Evolutionary conservation across 2,888 invertebrate species (phyloP).

Genomic region (Altica lythri): DNA sequence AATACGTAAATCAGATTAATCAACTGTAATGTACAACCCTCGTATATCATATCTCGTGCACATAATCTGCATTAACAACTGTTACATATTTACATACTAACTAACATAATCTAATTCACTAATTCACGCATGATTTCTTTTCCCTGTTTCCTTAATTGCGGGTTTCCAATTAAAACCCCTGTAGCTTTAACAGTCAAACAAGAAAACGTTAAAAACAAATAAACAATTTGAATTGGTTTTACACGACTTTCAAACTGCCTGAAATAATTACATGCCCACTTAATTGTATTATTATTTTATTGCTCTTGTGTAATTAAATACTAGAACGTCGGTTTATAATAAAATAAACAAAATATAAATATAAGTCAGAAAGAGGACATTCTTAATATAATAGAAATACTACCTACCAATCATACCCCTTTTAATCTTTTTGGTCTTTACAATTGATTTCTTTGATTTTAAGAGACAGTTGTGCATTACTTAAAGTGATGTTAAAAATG

Average conservation of each 20-base stretch:
- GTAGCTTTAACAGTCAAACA: slow-evolving; percentile 18
- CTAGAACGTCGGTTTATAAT: no score
- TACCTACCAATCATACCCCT: no score
- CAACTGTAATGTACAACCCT: slow-evolving; percentile 7
- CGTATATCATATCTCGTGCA: slow-evolving; percentile 7
- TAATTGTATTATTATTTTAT: no score
- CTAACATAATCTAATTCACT: slow-evolving; percentile 14
- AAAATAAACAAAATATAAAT: no score
- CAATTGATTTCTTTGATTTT: no score
- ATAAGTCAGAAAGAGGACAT: no score
- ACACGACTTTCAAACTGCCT: background rate
- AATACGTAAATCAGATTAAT: no score
- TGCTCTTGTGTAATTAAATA: no score
- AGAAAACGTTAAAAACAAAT: slow-evolving; percentile 1
- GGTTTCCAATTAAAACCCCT: slow-evolving; percentile 19
- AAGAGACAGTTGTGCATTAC: no score
- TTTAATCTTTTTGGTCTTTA: no score
- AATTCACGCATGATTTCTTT: slow-evolving; percentile 23
- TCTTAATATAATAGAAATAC: no score
- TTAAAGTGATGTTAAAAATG: no score
- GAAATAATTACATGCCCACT: background rate
- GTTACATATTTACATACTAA: slow-evolving; percentile 19
- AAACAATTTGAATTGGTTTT: background rate
- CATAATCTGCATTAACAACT: slow-evolving; percentile 8
- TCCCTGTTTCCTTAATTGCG: slow-evolving; percentile 21